phyloP scores from a whole-genome alignment of 2,888 invertebrate species.

The Achlya flavicornis region DNA sequence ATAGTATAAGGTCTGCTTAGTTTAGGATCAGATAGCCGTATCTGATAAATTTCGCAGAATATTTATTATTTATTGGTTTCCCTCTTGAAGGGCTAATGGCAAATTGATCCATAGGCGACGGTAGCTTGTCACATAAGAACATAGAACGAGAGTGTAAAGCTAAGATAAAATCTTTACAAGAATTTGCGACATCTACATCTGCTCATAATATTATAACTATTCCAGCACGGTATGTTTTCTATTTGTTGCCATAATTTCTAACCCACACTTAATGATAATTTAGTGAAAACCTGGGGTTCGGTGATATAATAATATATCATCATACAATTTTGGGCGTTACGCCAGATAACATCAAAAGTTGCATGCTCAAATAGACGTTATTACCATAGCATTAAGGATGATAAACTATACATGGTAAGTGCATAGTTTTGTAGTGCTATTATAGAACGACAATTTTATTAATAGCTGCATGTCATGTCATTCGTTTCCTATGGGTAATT shows the following conservation, averaged over 20 bases:
- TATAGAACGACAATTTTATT: background rate
- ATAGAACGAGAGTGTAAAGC: too few relatives aligned
- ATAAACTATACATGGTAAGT: background rate
- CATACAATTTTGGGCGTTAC: background rate
- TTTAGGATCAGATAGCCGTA: too few relatives aligned
- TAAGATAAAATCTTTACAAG: background rate
- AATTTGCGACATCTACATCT: background rate
- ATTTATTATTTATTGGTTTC: too few relatives aligned
- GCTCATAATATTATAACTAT: background rate
- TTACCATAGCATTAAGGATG: background rate
- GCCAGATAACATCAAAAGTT: background rate
- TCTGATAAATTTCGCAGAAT: too few relatives aligned
- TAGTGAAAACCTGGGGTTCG: background rate
- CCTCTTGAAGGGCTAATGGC: too few relatives aligned
- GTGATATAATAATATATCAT: conserved; percentile 1
- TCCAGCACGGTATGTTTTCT: background rate
- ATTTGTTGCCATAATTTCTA: background rate
- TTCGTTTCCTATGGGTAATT: background rate
- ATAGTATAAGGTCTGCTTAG: too few relatives aligned
- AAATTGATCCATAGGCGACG: too few relatives aligned
- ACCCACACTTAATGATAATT: background rate
- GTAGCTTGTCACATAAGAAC: too few relatives aligned
- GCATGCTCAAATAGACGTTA: background rate
- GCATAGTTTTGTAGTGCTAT: background rate
- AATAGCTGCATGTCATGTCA: background rate